A percentile compares a stretch with the other conserved stretches of the same genome.
These are phyloP conservation scores for Vesta saturnalis DNA, from an alignment of 2,888 invertebrate genomes.

Conservation along the genomic window DNA sequence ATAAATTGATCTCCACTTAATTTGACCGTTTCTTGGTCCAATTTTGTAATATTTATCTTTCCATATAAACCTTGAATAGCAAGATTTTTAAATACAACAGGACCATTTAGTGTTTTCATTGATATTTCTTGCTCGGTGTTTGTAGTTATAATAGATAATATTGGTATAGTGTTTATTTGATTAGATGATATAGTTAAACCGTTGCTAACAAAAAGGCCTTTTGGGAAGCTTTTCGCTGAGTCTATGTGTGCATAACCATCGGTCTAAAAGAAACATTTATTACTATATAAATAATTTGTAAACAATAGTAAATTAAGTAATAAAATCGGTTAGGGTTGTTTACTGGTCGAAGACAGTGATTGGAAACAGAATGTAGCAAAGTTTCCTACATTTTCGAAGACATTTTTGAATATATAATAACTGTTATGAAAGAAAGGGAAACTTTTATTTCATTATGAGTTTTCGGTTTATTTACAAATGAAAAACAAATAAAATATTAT, in stretches of 20 bases:
- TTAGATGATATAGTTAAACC: conserved; percentile 60
- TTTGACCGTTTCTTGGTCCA: conserved; percentile 60
- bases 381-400: too few species aligned
- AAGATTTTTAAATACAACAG: conserved; percentile 63
- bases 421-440: too few species aligned
- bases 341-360: too few species aligned
- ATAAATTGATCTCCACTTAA: conserved; percentile 59
- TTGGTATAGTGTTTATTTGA: conserved; percentile 61
- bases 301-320: too few species aligned
- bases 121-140: conserved; percentile 63
- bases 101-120: conserved; percentile 58
- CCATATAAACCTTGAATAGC: conserved; percentile 59
- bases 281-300: too few species aligned
- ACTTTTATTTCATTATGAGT: too few species aligned
- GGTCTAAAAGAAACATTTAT: conserved; percentile 39
- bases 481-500: too few species aligned
- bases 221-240: conserved; percentile 63
- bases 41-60: conserved; percentile 60
- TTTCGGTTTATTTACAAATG: too few species aligned
- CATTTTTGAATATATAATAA: too few species aligned
- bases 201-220: conserved; percentile 57
- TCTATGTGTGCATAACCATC: conserved; percentile 57
- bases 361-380: too few species aligned
- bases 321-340: too few species aligned
- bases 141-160: conserved; percentile 63